Evolutionary conservation across 2,797 vertebrate genomes (phyloP).

Genomic region (Sciaenops ocellatus): DNA sequence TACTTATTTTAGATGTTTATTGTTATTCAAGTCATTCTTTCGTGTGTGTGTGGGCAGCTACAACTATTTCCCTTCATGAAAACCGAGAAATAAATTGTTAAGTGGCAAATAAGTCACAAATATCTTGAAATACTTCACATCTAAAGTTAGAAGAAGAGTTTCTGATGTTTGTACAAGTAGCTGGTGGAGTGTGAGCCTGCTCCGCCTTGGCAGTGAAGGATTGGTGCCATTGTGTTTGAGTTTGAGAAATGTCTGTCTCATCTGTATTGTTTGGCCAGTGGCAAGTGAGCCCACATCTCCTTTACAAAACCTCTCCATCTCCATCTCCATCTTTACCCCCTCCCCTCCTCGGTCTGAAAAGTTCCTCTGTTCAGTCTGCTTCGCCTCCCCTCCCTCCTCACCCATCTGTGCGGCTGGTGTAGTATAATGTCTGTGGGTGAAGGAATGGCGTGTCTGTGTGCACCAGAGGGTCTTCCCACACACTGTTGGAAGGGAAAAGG

Average conservation of each 20-base stretch:
- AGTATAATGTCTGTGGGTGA: conserved; percentile 72
- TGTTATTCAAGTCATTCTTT: background rate
- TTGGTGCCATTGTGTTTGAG: conserved; percentile 39
- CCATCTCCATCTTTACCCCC: conserved; percentile 48
- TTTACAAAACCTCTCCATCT: conserved; percentile 25
- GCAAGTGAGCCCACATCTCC: conserved; percentile 52
- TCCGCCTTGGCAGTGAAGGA: conserved; percentile 10
- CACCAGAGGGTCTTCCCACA: conserved; percentile 80
- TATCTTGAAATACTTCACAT: background rate
- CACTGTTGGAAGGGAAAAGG: conserved; percentile 64
- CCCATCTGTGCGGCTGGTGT: conserved; percentile 55
- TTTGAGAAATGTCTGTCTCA: conserved; percentile 54
- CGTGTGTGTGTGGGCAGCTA: background rate
- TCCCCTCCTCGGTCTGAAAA: conserved; percentile 61
- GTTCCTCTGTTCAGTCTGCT: conserved; percentile 68
- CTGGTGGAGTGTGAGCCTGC: background rate
- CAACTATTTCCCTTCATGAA: background rate
- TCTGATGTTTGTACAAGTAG: too few species aligned
- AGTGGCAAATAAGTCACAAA: background rate
- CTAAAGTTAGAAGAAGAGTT: too few species aligned
- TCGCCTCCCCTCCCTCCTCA: conserved; percentile 51
- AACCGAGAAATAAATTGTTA: background rate
- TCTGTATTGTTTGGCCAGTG: conserved; percentile 57
- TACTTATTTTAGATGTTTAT: background rate
- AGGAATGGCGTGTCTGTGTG: conserved; percentile 75